Evolutionary conservation across 2,113 vertebrate genomes (phyloP).

Genomic region (Glareola pratincola): DNA sequence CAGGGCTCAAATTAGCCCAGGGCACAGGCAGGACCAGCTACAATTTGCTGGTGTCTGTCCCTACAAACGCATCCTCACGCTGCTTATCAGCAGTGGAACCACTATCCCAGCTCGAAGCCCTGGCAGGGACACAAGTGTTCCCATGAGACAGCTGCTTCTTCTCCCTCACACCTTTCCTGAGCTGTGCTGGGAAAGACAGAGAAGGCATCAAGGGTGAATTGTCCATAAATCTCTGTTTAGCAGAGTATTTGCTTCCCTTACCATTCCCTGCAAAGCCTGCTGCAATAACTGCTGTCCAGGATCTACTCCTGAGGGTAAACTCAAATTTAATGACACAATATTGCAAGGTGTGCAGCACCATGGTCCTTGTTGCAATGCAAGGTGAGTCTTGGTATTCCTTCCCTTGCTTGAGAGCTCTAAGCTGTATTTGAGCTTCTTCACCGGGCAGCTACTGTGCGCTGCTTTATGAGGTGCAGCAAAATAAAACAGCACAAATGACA

Average conservation of each 20-base stretch:
- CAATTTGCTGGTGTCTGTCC: neutral
- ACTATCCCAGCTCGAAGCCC: neutral
- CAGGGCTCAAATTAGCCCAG: neutral
- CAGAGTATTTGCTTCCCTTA: neutral
- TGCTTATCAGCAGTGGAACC: neutral
- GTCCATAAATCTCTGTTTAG: neutral
- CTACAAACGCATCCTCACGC: accelerated
- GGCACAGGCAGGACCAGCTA: neutral
- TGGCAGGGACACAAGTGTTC: neutral
- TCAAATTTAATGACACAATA: neutral
- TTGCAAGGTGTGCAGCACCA: neutral
- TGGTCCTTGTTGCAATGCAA: neutral
- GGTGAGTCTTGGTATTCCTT: neutral
- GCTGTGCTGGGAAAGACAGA: neutral
- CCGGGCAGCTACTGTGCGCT: neutral
- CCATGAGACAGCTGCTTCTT: neutral
- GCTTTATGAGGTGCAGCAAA: neutral
- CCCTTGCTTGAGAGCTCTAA: neutral
- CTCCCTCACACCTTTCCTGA: neutral
- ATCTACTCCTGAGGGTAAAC: neutral
- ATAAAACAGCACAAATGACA: neutral
- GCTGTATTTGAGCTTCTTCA: neutral
- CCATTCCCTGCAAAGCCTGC: neutral
- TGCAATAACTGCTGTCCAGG: neutral
- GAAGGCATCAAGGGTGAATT: neutral